Base-by-base conservation (phyloP, 2,797 vertebrate genomes). In the Lemur catta region DNA sequence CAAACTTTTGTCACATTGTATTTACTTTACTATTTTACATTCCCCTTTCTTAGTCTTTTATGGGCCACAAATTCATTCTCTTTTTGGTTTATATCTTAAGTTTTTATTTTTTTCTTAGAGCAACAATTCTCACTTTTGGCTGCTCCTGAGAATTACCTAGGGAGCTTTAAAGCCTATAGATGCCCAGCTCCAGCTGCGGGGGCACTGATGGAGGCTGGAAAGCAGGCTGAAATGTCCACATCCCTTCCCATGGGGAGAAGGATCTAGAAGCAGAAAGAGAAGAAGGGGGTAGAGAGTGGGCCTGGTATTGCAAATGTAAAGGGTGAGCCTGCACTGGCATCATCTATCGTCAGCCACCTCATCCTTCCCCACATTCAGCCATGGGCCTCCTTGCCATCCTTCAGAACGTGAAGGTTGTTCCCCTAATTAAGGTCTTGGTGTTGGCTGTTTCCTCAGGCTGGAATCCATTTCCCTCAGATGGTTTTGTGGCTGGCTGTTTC, bases 1-100 rank as follows among this genome's bases (percentile, higher is more conserved):
- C 12, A 84, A 52, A 82, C 6, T 20, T 88, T 90, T 26, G n/a
- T 72, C 57, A 43, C 9, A 26, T 78, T 81, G 6, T 67, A 20
- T 89, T 86, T 94, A 74, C 50, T 57, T 81, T 38, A 52, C 38
- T 24, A 57, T 57, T 24, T 3, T 26, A 38, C 11, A 35, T 96
- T 89, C 8, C 3, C 11, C 1, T 93, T 76, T 33, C 38, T 41
- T 55, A 63, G 28, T 72, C 35, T 79, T 94, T 46, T 38, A 10
- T 41, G 65, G 35, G 17, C 2, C 18, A 1, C 74, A 82, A 74
- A 75, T 76, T 61, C 75, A 86, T 48, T 18, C 46, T 72, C 15
- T 81, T 9, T 52, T 89, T n/a, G 14, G 20, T 80, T 87, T 86
- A 17, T 38, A 71, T 41, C 22, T 48, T 67, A 71, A 57, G 4